Conservation (phyloP, 2,113 vertebrate genomes). For the Leucosticte australis region DNA sequence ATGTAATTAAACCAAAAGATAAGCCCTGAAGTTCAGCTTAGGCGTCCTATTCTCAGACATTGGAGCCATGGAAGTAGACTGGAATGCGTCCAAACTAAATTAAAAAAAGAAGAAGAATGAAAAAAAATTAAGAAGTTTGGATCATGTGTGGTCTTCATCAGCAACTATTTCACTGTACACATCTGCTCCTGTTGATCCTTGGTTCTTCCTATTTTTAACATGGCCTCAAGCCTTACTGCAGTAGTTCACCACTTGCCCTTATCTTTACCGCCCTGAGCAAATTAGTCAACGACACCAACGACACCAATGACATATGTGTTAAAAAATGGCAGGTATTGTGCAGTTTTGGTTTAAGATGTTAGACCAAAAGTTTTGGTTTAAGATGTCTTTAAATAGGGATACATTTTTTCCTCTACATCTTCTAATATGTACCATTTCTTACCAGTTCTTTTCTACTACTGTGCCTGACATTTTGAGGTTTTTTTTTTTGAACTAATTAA, state of each 20-base stretch:
- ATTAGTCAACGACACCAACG: not conserved
- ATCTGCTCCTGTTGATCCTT: not conserved
- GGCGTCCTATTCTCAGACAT: not conserved
- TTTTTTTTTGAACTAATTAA: not conserved
- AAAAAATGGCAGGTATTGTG: not conserved
- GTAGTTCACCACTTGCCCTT: not conserved
- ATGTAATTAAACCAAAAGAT: not conserved
- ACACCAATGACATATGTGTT: not conserved
- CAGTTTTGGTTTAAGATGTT: not conserved
- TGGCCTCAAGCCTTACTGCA: not conserved
- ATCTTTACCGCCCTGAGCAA: not conserved
- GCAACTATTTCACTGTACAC: not conserved
- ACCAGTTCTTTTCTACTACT: not conserved
- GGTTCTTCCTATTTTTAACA: not conserved
- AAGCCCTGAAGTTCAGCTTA: not conserved
- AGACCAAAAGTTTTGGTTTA: not conserved
- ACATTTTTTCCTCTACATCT: not conserved
- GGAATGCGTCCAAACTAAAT: not conserved
- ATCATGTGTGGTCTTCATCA: not conserved
- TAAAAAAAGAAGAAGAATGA: too few relatives aligned
- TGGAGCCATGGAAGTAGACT: not conserved
- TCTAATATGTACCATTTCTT: not conserved
- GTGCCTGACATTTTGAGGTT: not conserved
- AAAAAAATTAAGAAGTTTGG: not conserved
- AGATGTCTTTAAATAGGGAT: not conserved